Evolutionary conservation across 2,113 vertebrate species (phyloP), one percentile per base, ranked within the genome.

Genomic region (Empidonax alnorum): DNA sequence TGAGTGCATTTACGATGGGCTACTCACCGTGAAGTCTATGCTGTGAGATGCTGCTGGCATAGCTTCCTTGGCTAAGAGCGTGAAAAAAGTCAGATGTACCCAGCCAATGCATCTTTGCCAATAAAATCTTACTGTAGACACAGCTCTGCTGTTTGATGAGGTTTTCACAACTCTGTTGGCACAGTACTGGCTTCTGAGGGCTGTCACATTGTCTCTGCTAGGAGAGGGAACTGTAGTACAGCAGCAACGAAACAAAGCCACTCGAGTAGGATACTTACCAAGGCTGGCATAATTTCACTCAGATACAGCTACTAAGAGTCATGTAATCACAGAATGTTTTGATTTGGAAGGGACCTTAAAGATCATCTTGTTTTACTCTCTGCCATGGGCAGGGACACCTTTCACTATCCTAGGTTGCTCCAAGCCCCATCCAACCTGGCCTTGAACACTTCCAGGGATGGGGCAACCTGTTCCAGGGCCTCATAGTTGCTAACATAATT

Each of bases 31-130:
- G 77, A 81, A 96, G 89, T 49, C 62, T 88, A 50, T 62, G 68
- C 75, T 86, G 15, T 39, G 79, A 90, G 90, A 90, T 75, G 61
- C 8, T 87, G 56, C 59, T 97, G 86, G 79, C 85, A 77, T 46
- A 72, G 39, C 8, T 94, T 77, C 72, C 71, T 85, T 80, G 85
- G 79, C 63, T 80, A 80, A 42, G 16, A 84, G 21, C 2, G 3
- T 0, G 3, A 75, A 93, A 80, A 88, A 79, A 39, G 21, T 96
- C 68, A 63, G 42, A 86, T 22, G 39, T 65, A 89, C 71, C 81
- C 83, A 77, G 86, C n/a, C 85, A 74, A 55, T 1, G 16, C 24
- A 25, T 77, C 76, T 62, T 83, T 93, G 94, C 83, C 90, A 93
- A 39, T 27, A 81, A 88, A 93, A 83, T 83, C 46, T 50, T 86